Conservation (phyloP, 2,797 vertebrate genomes). For the Hirundo rustica region DNA sequence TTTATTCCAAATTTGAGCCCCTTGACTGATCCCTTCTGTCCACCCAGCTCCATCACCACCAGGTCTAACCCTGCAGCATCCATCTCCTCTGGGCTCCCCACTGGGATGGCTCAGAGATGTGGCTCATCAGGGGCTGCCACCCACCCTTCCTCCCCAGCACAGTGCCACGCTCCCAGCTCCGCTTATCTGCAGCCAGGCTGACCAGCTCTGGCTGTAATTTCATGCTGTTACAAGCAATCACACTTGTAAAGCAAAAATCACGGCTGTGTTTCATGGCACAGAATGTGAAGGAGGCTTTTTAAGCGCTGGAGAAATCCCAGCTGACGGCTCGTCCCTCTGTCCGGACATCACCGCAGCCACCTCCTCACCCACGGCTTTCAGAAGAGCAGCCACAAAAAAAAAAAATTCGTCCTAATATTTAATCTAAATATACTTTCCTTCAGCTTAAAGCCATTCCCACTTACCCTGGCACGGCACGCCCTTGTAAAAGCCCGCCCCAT, state of each 20-base stretch:
- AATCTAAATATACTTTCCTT: neutral
- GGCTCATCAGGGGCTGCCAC: neutral
- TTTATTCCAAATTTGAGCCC: neutral
- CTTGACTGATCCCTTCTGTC: neutral
- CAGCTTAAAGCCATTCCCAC: neutral
- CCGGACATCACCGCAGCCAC: fast-evolving
- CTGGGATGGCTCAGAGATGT: fast-evolving
- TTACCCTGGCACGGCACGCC: too few relatives aligned
- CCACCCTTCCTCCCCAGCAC: neutral
- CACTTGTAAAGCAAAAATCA: constrained; percentile 31
- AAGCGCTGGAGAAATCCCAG: neutral
- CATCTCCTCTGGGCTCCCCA: neutral
- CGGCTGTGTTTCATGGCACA: neutral
- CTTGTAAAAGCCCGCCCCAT: neutral
- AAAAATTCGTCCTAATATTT: neutral
- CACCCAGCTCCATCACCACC: neutral
- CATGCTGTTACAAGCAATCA: constrained; percentile 28
- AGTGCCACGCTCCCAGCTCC: neutral
- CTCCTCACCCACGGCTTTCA: neutral
- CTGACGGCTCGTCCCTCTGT: neutral
- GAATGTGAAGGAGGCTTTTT: neutral
- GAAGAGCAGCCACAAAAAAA: neutral
- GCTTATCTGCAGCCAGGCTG: constrained; percentile 16
- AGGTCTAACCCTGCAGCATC: neutral
- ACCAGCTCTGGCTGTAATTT: constrained; percentile 33